Evolutionary conservation across 2,113 vertebrate species (phyloP).

Genomic region (Corapipo altera): DNA sequence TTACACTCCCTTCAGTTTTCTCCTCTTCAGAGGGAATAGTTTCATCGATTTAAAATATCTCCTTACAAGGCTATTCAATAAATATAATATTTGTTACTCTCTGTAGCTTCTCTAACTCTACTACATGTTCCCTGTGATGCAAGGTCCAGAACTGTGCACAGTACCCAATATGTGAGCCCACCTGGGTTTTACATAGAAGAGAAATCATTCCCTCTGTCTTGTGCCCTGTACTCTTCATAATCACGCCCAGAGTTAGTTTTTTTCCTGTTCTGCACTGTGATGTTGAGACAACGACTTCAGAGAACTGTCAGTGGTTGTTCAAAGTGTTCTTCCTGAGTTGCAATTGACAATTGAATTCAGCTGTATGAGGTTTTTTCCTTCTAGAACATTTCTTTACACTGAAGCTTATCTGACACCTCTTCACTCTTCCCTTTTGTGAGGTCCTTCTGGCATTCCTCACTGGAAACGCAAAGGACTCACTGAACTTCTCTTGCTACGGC

Average conservation of each 20-base stretch:
- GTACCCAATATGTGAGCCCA: neutral
- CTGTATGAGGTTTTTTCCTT: neutral
- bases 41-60: neutral
- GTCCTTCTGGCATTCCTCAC: neutral
- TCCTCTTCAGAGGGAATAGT: neutral
- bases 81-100: neutral
- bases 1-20: neutral
- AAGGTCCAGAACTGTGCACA: neutral
- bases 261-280: neutral
- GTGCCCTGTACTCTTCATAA: neutral
- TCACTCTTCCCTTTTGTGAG: neutral
- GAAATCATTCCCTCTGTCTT: neutral
- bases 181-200: rapidly evolving
- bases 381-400: neutral
- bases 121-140: neutral
- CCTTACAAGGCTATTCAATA: neutral
- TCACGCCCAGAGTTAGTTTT: neutral
- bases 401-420: neutral
- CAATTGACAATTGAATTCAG: neutral
- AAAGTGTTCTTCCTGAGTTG: neutral
- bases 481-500: neutral
- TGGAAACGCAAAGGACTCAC: neutral
- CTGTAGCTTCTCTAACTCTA: neutral
- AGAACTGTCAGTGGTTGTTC: neutral
- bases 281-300: neutral